A percentile compares a stretch with the other conserved stretches of the same genome.
Evolutionary conservation across 2,888 invertebrate species (phyloP).

Genomic region (Acanthoscelides obtectus): DNA sequence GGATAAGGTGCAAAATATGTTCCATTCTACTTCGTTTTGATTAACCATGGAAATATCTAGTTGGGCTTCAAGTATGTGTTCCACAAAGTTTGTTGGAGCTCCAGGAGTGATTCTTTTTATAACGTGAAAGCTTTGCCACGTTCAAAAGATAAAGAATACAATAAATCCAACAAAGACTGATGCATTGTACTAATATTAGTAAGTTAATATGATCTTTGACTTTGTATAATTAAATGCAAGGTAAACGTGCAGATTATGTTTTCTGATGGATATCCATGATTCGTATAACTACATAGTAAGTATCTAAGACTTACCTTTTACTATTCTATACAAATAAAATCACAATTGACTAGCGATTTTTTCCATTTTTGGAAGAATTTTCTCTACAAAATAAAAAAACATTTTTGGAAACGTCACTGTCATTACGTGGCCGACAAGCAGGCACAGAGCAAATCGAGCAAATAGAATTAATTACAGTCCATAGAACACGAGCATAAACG

Average conservation of each 20-base stretch:
- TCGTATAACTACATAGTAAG: neutral
- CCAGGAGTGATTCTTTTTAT: neutral
- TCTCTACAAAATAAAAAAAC: constrained; percentile 17
- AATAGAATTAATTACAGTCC: neutral
- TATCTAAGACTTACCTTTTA: neutral
- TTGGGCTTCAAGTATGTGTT: neutral
- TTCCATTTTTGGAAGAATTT: constrained; percentile 13
- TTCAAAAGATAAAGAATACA: neutral
- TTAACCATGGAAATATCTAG: neutral
- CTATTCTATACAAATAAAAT: constrained; percentile 7
- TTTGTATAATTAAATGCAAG: neutral
- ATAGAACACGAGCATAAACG: no score
- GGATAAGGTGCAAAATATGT: neutral
- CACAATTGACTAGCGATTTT: constrained; percentile 9
- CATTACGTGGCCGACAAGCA: constrained; percentile 41
- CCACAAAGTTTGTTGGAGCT: neutral
- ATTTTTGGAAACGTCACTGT: constrained; percentile 41
- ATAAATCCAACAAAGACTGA: neutral
- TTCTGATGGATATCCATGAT: neutral
- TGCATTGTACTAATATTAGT: neutral
- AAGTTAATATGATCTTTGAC: neutral
- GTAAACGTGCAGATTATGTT: neutral
- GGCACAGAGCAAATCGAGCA: neutral
- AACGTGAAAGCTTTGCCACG: neutral
- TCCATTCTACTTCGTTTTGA: neutral